These are phyloP conservation scores for Alligator mississippiensis DNA, from an alignment of 2,113 vertebrate species.

Conservation along the genomic window DNA sequence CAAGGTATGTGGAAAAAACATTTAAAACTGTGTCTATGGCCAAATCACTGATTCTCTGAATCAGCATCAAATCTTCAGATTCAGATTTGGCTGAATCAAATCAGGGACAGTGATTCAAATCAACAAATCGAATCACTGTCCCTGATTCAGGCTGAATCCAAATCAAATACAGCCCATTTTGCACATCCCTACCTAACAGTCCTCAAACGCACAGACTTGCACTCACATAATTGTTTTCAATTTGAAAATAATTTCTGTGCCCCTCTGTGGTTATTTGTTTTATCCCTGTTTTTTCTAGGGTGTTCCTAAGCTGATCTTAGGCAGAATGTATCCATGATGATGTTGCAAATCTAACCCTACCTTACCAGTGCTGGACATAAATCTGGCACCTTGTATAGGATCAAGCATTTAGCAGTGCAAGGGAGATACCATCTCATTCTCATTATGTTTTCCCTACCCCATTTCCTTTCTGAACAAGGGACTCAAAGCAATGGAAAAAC, in stretches of 20 bases:
- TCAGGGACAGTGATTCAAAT: too few species aligned
- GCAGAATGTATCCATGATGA: not conserved
- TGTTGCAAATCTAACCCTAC: slow-evolving; percentile 6
- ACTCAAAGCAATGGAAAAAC: not conserved
- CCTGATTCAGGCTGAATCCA: too few species aligned
- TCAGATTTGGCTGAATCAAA: too few species aligned
- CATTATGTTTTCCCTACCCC: not conserved
- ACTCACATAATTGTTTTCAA: not conserved
- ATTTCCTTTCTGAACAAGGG: not conserved
- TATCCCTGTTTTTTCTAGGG: slow-evolving; percentile 38
- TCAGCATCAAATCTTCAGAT: too few species aligned
- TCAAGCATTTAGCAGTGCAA: not conserved
- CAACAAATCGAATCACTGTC: too few species aligned
- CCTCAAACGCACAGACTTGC: not conserved
- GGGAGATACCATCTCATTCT: slow-evolving; percentile 33
- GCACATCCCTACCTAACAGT: not conserved
- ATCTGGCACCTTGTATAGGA: slow-evolving; percentile 38
- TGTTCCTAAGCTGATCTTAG: not conserved
- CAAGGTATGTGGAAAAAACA: too few species aligned
- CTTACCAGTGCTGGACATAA: slow-evolving; percentile 2
- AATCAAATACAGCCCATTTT: not conserved
- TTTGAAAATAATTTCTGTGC: slow-evolving; percentile 35
- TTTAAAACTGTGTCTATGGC: too few species aligned
- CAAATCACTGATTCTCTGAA: too few species aligned
- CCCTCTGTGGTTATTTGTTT: slow-evolving; percentile 17